Percentiles rank a stretch among this genome's conserved stretches.
These are phyloP conservation scores for Parazoanthus swiftii DNA, from an alignment of 92 coral and sea anemone genomes.

Conservation along the genomic window DNA sequence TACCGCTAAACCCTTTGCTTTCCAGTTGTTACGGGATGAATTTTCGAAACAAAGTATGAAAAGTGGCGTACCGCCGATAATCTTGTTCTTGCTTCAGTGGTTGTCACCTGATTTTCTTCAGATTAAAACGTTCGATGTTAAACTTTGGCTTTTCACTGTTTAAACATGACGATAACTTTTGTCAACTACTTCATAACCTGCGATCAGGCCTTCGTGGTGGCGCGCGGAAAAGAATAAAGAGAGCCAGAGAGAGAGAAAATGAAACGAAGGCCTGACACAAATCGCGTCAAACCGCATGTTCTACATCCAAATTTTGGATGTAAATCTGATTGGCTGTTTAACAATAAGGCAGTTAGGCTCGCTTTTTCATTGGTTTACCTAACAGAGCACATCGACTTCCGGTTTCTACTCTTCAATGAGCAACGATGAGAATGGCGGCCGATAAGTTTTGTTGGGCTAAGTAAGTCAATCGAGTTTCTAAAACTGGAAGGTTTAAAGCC, in stretches of 20 bases:
- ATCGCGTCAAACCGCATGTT: neutral
- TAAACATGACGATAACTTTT: too few species aligned
- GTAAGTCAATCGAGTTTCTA: slow-evolving; percentile 24
- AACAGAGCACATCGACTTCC: too few species aligned
- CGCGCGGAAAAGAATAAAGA: slow-evolving; percentile 11
- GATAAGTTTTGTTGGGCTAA: slow-evolving; percentile 20
- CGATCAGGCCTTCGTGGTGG: slow-evolving; percentile 16
- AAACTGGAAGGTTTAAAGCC: slow-evolving; percentile 32
- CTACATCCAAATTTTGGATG: too few species aligned
- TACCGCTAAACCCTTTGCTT: slow-evolving; percentile 25
- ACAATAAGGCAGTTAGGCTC: too few species aligned
- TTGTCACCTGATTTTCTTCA: slow-evolving; percentile 25
- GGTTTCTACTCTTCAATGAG: too few species aligned
- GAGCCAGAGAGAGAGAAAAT: slow-evolving; percentile 20
- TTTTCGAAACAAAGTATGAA: slow-evolving; percentile 1
- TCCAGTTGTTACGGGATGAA: slow-evolving; percentile 26
- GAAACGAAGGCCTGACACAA: slow-evolving; percentile 42
- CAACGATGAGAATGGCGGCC: neutral
- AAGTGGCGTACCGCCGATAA: slow-evolving; percentile 18
- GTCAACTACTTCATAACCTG: neutral
- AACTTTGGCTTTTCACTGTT: neutral
- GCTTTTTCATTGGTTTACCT: too few species aligned
- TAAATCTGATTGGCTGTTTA: too few species aligned
- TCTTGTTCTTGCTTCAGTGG: slow-evolving; percentile 17
- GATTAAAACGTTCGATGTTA: slow-evolving; percentile 19